A percentile compares a stretch with the other conserved stretches of the same genome.
Evolutionary conservation across 37 sponge, comb jelly and placozoan species (phyloP).

Genomic region (Spongia lamella): DNA sequence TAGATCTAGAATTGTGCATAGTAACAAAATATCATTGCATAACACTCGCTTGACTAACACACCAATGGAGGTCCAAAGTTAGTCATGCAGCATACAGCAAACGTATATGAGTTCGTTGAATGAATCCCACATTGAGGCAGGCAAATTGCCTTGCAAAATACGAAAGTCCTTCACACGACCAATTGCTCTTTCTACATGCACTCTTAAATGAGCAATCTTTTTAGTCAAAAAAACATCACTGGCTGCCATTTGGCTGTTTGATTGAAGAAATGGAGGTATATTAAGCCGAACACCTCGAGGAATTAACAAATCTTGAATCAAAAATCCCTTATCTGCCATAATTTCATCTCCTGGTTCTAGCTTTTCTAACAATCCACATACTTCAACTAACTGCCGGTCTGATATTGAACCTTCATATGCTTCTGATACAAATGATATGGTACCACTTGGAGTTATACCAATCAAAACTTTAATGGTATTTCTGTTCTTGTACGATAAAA

Average conservation of each 20-base stretch:
- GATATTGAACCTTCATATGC: conserved; percentile 33
- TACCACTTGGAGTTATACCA: conserved; percentile 53
- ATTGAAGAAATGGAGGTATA: conserved; percentile 25
- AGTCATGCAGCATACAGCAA: conserved; percentile 13
- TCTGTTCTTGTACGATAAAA: conserved; percentile 42
- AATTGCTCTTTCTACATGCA: too few species aligned
- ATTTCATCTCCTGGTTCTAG: conserved; percentile 30
- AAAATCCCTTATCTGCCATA: conserved; percentile 51
- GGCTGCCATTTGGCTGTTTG: background rate
- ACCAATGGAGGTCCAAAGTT: background rate
- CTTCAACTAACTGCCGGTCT: conserved; percentile 19
- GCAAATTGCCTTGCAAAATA: conserved; percentile 7
- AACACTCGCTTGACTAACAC: too few species aligned
- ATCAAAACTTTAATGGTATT: conserved; percentile 56
- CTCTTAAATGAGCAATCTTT: conserved; percentile 11
- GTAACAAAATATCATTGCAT: too few species aligned
- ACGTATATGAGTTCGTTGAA: conserved; percentile 30
- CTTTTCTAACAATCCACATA: conserved; percentile 15
- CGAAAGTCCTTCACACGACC: conserved; percentile 19
- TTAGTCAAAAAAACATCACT: conserved; percentile 13
- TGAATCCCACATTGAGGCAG: conserved; percentile 10
- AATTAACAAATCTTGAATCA: conserved; percentile 14
- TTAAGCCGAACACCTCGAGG: conserved; percentile 11
- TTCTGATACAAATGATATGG: conserved; percentile 45
- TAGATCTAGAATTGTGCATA: too few species aligned